Evolutionary conservation across 2,888 invertebrate species (phyloP).

Genomic region (Meliscaeva auricollis): DNA sequence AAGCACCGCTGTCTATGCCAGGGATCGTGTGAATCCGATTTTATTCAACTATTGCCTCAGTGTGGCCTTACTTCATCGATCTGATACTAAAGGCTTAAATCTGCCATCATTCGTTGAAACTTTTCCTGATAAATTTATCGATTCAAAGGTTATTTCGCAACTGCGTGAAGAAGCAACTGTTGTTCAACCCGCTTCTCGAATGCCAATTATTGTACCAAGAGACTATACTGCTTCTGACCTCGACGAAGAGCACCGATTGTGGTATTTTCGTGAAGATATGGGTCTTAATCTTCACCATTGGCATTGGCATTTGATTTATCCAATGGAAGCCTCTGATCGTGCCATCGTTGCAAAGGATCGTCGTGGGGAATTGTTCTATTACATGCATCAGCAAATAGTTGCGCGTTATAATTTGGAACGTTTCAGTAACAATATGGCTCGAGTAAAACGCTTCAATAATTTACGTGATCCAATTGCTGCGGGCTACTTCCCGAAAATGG

Average conservation of each 20-base stretch:
- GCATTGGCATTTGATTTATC: constrained; percentile 89
- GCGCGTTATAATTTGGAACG: constrained; percentile 91
- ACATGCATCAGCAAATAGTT: constrained; percentile 89
- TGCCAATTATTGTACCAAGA: constrained; percentile 86
- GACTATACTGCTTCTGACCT: constrained; percentile 91
- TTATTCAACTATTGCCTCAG: constrained; percentile 92
- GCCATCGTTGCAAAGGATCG: constrained; percentile 87
- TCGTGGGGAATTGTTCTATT: constrained; percentile 91
- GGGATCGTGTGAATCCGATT: constrained; percentile 91
- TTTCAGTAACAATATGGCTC: constrained; percentile 88
- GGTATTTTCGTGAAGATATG: constrained; percentile 86
- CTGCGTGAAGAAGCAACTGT: constrained; percentile 86
- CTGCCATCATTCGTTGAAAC: constrained; percentile 87
- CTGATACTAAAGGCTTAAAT: constrained; percentile 86
- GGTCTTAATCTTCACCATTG: constrained; percentile 86
- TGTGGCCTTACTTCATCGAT: constrained; percentile 89
- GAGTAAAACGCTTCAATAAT: constrained; percentile 87
- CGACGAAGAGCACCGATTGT: constrained; percentile 90
- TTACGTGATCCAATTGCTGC: constrained; percentile 89
- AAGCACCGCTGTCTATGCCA: constrained; percentile 88
- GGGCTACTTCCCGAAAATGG: constrained; percentile 93
- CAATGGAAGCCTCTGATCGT: constrained; percentile 88
- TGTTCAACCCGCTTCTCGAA: constrained; percentile 87
- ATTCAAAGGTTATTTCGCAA: constrained; percentile 86
- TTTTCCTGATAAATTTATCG: constrained; percentile 88